Evolutionary conservation across 2,113 vertebrate species (phyloP).

Genomic region (Chunga burmeisteri): DNA sequence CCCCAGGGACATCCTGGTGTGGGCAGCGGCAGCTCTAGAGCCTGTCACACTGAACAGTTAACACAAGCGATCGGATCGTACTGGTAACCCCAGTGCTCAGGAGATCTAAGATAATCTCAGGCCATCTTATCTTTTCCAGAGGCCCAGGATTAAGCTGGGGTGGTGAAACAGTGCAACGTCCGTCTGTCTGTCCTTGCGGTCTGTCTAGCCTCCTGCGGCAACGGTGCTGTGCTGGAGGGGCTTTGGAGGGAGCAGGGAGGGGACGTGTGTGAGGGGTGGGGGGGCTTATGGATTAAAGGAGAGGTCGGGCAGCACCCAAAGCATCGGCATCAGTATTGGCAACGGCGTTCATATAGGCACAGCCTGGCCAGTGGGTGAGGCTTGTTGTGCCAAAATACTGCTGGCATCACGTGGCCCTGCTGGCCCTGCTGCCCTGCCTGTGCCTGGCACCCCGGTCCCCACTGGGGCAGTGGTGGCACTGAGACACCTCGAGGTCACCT

Average conservation of each 20-base stretch:
- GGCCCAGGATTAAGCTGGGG: not conserved
- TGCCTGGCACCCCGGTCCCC: not conserved
- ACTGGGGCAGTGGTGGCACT: not conserved
- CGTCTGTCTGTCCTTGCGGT: fast-evolving
- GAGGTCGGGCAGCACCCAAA: not conserved
- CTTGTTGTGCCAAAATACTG: not conserved
- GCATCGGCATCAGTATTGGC: not conserved
- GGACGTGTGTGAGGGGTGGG: not conserved
- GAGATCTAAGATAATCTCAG: not conserved
- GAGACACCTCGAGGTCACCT: not conserved
- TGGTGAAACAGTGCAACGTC: not conserved
- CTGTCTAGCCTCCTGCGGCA: fast-evolving
- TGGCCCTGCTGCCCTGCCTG: not conserved
- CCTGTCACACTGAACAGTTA: fast-evolving
- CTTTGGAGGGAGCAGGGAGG: not conserved
- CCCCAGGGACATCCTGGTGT: fast-evolving
- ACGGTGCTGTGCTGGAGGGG: not conserved
- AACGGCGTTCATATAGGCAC: not conserved
- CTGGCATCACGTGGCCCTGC: not conserved
- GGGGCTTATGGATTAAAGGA: not conserved
- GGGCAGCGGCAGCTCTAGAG: not conserved
- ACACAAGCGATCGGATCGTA: not conserved
- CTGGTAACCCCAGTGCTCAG: not conserved
- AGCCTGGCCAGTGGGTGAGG: fast-evolving
- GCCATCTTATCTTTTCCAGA: not conserved